Evolutionary conservation across 1,140 invertebrate genomes (phyloP).

Genomic region (Tenebrio molitor): DNA sequence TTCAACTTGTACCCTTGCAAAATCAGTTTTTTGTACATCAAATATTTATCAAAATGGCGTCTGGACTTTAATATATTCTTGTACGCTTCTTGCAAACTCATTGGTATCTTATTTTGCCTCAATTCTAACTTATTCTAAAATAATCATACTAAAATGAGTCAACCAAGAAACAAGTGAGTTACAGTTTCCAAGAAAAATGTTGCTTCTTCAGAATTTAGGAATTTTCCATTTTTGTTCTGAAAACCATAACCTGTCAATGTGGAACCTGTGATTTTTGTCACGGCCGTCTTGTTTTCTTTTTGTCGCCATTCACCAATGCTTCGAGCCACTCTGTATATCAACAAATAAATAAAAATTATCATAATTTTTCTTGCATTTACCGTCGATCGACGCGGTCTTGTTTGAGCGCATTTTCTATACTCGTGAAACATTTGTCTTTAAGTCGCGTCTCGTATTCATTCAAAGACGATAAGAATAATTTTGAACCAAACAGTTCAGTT

Average conservation of each 20-base stretch:
- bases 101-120: not conserved
- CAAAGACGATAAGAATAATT: not conserved
- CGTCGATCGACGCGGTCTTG: not conserved
- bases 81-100: constrained; percentile 1
- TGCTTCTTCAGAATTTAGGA: not conserved
- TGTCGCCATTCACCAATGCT: constrained; percentile 4
- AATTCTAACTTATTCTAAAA: constrained; percentile 16
- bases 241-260: not conserved
- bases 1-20: constrained; percentile 10
- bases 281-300: not conserved
- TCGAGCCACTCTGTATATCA: not conserved
- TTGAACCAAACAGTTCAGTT: not conserved
- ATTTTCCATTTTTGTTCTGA: constrained; percentile 6
- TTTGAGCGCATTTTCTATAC: not conserved
- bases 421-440: not conserved
- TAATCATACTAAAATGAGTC: not conserved
- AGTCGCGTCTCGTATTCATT: not conserved
- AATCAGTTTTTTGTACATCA: not conserved
- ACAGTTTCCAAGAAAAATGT: not conserved
- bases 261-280: not conserved
- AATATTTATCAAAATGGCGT: not conserved
- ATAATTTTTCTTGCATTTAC: not conserved
- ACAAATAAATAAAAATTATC: not conserved
- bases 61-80: not conserved
- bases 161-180: not conserved